Evolutionary conservation across 92 coral and sea anemone species (phyloP), one percentile per base, ranked within the genome.

Genomic region (Phenganax marumi): DNA sequence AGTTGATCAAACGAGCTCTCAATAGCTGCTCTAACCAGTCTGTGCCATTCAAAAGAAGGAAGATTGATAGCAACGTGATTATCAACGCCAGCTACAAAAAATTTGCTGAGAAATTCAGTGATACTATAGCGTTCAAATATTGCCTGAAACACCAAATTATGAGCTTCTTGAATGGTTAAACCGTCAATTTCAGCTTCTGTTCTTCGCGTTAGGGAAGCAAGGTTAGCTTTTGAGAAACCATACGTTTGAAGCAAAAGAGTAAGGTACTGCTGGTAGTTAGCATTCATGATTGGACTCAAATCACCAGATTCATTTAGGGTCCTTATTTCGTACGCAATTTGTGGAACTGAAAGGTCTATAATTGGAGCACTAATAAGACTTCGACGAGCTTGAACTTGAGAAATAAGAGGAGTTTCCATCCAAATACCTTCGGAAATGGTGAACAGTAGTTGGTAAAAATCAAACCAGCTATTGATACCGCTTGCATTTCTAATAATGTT

Each of bases 11-110:
- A 76, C 3, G 81, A 76, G 7, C 52, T 76, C 58, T 76, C 47
- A 52, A 76, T 55, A 8, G 68, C 81, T 54, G 81, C 81, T 22
- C 68, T 10, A 17, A 76, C 81, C 24, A 76, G 81, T 76, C 65
- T 54, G 52, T 76, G 53, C 81, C 81, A 76, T 76, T 76, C 81
- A 57, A 76, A 76, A 1, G 81, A 76, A 56, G 81, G 81, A 17
- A 76, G 49, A 48, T 76, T 76, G 12, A 76, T 76, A 12, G 81
- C 81, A 5, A 76, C 81, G 23, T 76, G 22, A 54, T 39, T 23
- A 51, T 76, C 46, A 47, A 55, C 81, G 46, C 81, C 81, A 22
- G 81, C 49, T 22, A 56, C n/a, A 61, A 22, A 53, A 55, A 76
- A 22, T n/a, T 76, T 76, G 50, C 66, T 54, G 8, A 55, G 22